Evolutionary conservation across 2,797 vertebrate genomes (phyloP).

Genomic region (Cuniculus paca): DNA sequence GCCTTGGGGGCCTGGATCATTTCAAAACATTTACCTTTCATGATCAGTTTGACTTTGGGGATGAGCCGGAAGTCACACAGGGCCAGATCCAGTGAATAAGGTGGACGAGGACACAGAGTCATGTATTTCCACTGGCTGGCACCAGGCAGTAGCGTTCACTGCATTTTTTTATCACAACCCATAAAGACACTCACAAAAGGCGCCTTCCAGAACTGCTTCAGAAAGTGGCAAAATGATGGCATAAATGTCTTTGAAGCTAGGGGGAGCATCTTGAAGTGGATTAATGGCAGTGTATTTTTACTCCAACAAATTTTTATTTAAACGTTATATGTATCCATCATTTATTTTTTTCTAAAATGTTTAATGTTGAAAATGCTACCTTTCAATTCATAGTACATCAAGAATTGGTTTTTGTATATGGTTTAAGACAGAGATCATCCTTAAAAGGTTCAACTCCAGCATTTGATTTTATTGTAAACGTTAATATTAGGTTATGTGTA

Average conservation of each 20-base stretch:
- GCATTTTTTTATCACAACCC: neutral
- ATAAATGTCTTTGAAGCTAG: neutral
- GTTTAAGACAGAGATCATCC: constrained; percentile 1
- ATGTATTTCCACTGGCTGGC: neutral
- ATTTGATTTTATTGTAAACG: constrained; percentile 22
- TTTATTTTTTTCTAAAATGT: constrained; percentile 12
- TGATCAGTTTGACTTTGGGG: neutral
- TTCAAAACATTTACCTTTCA: neutral
- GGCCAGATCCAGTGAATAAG: neutral
- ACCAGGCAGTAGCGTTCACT: neutral
- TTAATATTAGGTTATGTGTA: neutral
- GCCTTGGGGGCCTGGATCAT: no score
- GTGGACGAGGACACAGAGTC: neutral
- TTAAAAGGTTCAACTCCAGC: neutral
- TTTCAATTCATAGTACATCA: neutral
- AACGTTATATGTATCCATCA: neutral
- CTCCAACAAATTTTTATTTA: neutral
- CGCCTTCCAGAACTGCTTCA: neutral
- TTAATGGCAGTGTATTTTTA: neutral
- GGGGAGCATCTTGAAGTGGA: neutral
- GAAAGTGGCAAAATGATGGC: neutral
- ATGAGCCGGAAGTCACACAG: neutral
- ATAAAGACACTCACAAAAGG: neutral
- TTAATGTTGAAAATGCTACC: constrained; percentile 5
- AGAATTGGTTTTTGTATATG: neutral